These are phyloP conservation scores for Leptopilina clavipes DNA, from an alignment of 1,140 invertebrate genomes.

Conservation along the genomic window DNA sequence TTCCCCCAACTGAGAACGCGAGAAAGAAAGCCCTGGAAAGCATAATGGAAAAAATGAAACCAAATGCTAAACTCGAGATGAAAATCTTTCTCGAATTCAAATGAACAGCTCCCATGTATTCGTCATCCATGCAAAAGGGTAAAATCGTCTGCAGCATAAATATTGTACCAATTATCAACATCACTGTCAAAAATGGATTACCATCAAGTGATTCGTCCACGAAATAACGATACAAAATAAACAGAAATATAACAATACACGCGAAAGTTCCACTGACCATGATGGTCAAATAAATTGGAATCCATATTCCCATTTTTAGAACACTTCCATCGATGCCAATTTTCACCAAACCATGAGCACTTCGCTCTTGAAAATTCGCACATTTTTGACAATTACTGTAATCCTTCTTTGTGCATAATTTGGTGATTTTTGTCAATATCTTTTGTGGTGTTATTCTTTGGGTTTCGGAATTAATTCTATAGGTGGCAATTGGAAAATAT, in stretches of 20 bases:
- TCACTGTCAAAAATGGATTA: conserved; percentile 75
- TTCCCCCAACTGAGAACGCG: conserved; percentile 76
- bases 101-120: conserved; percentile 52
- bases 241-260: conserved; percentile 71
- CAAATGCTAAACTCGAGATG: conserved; percentile 74
- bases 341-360: background rate
- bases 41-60: conserved; percentile 76
- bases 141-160: conserved; percentile 75
- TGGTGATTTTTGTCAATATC: conserved; percentile 48
- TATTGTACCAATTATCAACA: conserved; percentile 73
- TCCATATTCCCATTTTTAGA: conserved; percentile 69
- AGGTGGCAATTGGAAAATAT: conserved; percentile 50
- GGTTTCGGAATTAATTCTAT: conserved; percentile 52
- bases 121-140: conserved; percentile 75
- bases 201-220: conserved; percentile 75
- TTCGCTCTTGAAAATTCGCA: conserved; percentile 58
- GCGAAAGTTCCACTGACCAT: conserved; percentile 71
- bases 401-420: conserved; percentile 56
- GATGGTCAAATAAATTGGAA: conserved; percentile 73
- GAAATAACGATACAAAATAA: conserved; percentile 75
- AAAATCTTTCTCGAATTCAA: conserved; percentile 75
- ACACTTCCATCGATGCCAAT: conserved; percentile 38
- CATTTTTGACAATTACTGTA: conserved; percentile 61
- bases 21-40: conserved; percentile 77
- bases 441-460: conserved; percentile 49